These are phyloP conservation scores for Labeo catla DNA, from an alignment of 2,113 vertebrate species.

Conservation along the genomic window DNA sequence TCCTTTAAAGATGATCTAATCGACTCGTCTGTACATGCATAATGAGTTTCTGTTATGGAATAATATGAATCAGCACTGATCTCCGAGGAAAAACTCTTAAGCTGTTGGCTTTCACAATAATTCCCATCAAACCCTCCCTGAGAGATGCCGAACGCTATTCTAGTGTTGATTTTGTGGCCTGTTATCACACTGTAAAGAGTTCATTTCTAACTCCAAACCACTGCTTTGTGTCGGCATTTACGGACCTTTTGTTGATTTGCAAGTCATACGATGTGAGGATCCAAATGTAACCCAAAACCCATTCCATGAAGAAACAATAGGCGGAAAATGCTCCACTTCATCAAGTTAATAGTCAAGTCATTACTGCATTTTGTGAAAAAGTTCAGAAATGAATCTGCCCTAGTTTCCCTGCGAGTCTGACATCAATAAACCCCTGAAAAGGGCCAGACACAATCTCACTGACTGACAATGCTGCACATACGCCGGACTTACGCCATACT, in stretches of 20 bases:
- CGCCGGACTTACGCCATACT: background rate
- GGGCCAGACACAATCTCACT: background rate
- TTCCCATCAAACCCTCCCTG: background rate
- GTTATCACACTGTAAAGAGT: conserved; percentile 62
- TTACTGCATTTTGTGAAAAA: background rate
- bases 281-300: background rate
- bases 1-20: background rate
- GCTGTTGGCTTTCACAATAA: background rate
- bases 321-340: background rate
- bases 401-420: background rate
- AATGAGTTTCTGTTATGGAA: background rate
- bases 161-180: conserved; percentile 50
- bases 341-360: background rate
- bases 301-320: background rate
- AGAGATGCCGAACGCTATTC: background rate
- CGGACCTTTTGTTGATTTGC: background rate
- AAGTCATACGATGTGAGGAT: background rate
- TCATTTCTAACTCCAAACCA: conserved; percentile 12
- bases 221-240: conserved; percentile 10
- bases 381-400: background rate
- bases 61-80: background rate
- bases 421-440: background rate
- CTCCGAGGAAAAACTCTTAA: background rate
- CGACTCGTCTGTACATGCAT: background rate
- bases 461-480: background rate